A percentile compares a stretch with the other conserved stretches of the same genome.
Conservation (phyloP, 2,888 invertebrate genomes). For the Ornithoptera priamus region DNA sequence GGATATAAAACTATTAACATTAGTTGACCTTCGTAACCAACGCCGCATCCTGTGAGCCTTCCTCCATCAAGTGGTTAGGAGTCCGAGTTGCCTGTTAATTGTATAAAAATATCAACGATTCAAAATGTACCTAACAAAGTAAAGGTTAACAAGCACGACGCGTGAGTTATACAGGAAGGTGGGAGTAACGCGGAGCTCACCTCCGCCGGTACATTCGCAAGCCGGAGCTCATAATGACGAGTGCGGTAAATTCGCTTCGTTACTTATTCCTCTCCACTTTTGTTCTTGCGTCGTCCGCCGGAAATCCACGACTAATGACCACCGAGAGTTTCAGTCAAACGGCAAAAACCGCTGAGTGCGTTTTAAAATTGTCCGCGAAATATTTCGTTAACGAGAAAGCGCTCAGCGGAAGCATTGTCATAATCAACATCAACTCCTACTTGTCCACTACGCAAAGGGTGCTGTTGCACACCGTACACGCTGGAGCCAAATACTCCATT, state of each 20-base stretch:
- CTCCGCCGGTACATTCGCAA: background rate
- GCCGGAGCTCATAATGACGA: slow-evolving; percentile 24
- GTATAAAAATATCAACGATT: no score
- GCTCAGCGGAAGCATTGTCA: slow-evolving; percentile 73
- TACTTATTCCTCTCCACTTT: slow-evolving; percentile 36
- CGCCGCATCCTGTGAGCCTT: no score
- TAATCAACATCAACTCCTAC: slow-evolving; percentile 74
- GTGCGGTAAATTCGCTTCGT: slow-evolving; percentile 25
- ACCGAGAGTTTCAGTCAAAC: slow-evolving; percentile 60
- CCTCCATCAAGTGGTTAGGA: no score
- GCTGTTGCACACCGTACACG: slow-evolving; percentile 68
- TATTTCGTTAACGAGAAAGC: slow-evolving; percentile 76
- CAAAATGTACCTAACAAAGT: background rate
- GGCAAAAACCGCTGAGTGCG: slow-evolving; percentile 70
- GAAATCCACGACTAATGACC: slow-evolving; percentile 62
- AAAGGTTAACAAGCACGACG: slow-evolving; percentile 1
- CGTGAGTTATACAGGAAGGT: slow-evolving; percentile 17
- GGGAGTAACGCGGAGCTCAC: slow-evolving; percentile 14
- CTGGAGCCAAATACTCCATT: slow-evolving; percentile 70
- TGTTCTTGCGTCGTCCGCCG: slow-evolving; percentile 46
- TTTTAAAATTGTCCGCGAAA: slow-evolving; percentile 75
- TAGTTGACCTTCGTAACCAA: no score
- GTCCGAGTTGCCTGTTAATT: no score
- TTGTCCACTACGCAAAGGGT: slow-evolving; percentile 62
- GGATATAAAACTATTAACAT: no score